These are phyloP conservation scores for Rhodeus uyekii DNA, from an alignment of 2,797 vertebrate genomes.

Conservation along the genomic window DNA sequence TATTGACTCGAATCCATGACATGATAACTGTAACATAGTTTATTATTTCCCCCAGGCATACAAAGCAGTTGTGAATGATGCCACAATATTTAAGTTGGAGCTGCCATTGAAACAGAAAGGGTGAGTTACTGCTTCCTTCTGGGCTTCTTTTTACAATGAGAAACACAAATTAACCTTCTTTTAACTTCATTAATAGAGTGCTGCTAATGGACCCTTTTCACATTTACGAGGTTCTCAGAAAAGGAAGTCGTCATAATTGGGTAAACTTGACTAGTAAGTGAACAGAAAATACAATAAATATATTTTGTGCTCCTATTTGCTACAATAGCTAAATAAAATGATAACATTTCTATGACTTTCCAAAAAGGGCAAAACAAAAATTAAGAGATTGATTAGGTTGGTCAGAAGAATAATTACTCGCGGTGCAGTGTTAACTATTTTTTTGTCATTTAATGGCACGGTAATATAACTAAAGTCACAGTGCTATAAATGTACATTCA, in stretches of 20 bases:
- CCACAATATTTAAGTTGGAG: conserved; percentile 99
- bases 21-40: neutral
- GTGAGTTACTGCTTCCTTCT: conserved; percentile 73
- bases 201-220: neutral
- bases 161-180: neutral
- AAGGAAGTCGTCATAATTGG: neutral
- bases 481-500: neutral
- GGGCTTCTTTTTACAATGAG: neutral
- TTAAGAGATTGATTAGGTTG: too few species aligned
- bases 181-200: neutral
- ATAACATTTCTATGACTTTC: neutral
- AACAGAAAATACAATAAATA: neutral
- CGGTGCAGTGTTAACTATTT: too few species aligned
- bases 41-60: conserved; percentile 82
- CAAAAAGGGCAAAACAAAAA: neutral
- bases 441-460: neutral
- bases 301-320: neutral
- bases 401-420: too few species aligned
- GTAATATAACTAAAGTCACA: neutral
- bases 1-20: too few species aligned
- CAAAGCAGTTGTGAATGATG: conserved; percentile 98
- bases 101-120: conserved; percentile 98
- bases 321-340: neutral
- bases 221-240: neutral
- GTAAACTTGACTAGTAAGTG: neutral